phyloP scores from a whole-genome alignment of 2,888 invertebrate genomes.

The Ceramica pisi region DNA sequence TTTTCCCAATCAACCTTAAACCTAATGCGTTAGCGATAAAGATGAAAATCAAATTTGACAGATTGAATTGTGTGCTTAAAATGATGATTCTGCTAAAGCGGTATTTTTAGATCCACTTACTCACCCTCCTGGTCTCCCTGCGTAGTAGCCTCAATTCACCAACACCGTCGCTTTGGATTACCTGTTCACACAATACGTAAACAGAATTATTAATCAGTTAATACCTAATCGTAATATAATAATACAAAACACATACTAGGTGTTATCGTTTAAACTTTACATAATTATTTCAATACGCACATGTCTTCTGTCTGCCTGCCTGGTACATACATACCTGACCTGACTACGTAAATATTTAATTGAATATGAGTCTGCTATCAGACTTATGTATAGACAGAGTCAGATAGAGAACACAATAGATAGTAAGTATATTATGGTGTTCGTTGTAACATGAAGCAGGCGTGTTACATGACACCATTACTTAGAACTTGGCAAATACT shows the following conservation, averaged over 20 bases:
- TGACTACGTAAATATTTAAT: slow-evolving; percentile 40
- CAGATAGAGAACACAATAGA: slow-evolving; percentile 15
- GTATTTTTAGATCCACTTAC: too few species aligned
- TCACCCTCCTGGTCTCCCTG: not conserved
- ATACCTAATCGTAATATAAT: slow-evolving; percentile 31
- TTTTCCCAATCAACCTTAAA: too few species aligned
- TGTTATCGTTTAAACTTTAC: slow-evolving; percentile 36
- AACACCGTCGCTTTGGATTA: not conserved
- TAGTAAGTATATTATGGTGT: slow-evolving; percentile 1
- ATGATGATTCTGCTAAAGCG: too few species aligned
- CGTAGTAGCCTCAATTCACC: not conserved
- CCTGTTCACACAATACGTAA: slow-evolving; percentile 13
- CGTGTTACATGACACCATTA: slow-evolving; percentile 41
- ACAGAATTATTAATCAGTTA: slow-evolving; percentile 43
- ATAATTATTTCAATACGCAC: slow-evolving; percentile 39
- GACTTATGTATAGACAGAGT: slow-evolving; percentile 2
- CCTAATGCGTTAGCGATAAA: too few species aligned
- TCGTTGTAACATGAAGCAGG: slow-evolving; percentile 48
- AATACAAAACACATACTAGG: slow-evolving; percentile 6
- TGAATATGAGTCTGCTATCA: slow-evolving; percentile 20
- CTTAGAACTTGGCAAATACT: slow-evolving; percentile 49
- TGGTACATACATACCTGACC: not conserved
- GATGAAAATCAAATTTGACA: too few species aligned
- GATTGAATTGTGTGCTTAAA: too few species aligned
- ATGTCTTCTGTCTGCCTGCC: slow-evolving; percentile 11